Percentiles rank a stretch among this genome's conserved stretches.
phyloP scores from a whole-genome alignment of 2,113 vertebrate species.

The Gobiocypris rarus region DNA sequence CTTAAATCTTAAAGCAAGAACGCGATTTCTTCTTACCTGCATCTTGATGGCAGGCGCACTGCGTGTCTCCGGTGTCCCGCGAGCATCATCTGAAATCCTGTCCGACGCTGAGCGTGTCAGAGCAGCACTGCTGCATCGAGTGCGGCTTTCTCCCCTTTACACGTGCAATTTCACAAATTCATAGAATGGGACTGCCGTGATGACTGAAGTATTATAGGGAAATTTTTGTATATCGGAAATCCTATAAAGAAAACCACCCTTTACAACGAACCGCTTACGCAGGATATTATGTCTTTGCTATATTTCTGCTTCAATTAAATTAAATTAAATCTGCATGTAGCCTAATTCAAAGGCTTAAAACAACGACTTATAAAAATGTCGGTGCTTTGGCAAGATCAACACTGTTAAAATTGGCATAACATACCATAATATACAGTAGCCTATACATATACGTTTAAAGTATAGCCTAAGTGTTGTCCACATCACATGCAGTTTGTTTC shows the following conservation, averaged over 20 bases:
- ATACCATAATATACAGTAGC: too few relatives aligned
- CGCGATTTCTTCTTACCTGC: constrained; percentile 6
- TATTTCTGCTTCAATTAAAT: not conserved
- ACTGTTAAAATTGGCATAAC: too few relatives aligned
- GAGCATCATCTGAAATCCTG: constrained; percentile 8
- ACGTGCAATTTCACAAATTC: not conserved
- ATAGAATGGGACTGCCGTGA: not conserved
- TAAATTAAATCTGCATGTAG: not conserved
- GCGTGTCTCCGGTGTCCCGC: not conserved
- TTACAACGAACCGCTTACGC: not conserved
- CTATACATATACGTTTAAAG: too few relatives aligned
- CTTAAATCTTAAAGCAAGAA: not conserved
- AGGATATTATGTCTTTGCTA: not conserved
- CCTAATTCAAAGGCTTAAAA: not conserved
- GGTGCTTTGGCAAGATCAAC: not conserved
- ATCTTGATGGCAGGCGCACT: not conserved
- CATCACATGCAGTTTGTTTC: not conserved
- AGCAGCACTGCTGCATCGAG: not conserved
- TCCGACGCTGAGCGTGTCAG: not conserved
- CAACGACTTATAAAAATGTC: not conserved
- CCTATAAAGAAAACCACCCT: not conserved
- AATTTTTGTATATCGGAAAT: not conserved
- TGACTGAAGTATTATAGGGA: not conserved
- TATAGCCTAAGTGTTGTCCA: not conserved
- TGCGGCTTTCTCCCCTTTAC: not conserved